A percentile compares a stretch with the other conserved stretches of the same genome.
Conservation (phyloP, 2,113 vertebrate species). For the Theropithecus gelada region DNA sequence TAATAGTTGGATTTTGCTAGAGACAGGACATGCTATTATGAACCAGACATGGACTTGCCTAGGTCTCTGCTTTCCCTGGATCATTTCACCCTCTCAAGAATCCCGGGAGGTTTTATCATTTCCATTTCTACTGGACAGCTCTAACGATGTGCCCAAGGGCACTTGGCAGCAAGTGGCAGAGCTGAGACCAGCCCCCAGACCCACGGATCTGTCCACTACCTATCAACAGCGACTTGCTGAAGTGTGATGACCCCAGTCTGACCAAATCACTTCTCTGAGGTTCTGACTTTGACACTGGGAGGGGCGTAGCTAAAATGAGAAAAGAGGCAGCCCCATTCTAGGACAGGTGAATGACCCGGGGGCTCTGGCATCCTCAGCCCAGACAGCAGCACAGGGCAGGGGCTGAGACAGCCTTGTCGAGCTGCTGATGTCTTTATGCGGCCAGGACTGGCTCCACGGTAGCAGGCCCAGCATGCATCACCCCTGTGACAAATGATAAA, state of each 20-base stretch:
- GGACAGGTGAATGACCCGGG: background rate
- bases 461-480: background rate
- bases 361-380: background rate
- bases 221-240: background rate
- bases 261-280: background rate
- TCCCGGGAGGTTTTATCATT: background rate
- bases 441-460: fast-evolving
- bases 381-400: background rate
- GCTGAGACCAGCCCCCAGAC: background rate
- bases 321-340: background rate
- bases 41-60: background rate
- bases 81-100: background rate
- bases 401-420: background rate
- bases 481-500: constrained; percentile 1
- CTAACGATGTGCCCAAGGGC: fast-evolving
- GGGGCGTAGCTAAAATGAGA: fast-evolving
- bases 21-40: background rate
- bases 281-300: background rate
- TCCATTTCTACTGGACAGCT: background rate
- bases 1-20: background rate
- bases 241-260: fast-evolving
- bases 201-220: background rate
- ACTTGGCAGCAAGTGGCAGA: background rate
- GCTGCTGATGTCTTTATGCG: background rate
- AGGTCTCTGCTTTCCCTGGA: background rate